Evolutionary conservation across 1,140 invertebrate species (phyloP).

Genomic region (Drosophila prosaltans): DNA sequence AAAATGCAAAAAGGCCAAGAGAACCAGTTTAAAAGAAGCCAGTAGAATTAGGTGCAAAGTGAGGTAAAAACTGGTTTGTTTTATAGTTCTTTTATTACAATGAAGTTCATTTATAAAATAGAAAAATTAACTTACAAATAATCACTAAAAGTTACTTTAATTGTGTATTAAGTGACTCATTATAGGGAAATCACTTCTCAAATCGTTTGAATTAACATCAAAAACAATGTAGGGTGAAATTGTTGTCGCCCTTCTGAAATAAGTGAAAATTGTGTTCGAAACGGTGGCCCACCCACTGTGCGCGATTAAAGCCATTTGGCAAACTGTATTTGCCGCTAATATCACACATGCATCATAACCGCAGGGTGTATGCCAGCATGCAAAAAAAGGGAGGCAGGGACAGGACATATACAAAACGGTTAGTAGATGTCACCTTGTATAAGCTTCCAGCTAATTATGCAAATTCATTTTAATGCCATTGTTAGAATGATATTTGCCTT

Average conservation of each 20-base stretch:
- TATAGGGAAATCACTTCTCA: background rate
- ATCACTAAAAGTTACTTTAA: background rate
- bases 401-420: no score
- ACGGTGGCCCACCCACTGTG: slow-evolving; percentile 40
- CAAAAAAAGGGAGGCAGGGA: no score
- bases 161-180: background rate
- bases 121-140: background rate
- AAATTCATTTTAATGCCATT: slow-evolving; percentile 72
- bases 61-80: no score
- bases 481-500: slow-evolving; percentile 61
- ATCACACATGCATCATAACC: slow-evolving; percentile 70
- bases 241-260: no score
- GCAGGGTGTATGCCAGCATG: slow-evolving; percentile 17
- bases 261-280: no score
- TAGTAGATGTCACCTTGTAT: slow-evolving; percentile 24
- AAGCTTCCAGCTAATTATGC: slow-evolving; percentile 70
- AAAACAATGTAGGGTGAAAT: background rate
- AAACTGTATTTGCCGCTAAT: slow-evolving; percentile 49
- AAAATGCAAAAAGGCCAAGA: no score
- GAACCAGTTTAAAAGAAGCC: background rate
- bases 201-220: background rate
- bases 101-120: no score
- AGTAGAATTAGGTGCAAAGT: background rate
- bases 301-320: slow-evolving; percentile 31
- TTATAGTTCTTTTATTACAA: no score